phyloP scores from a whole-genome alignment of 2,113 vertebrate species.

The Ondatra zibethicus region DNA sequence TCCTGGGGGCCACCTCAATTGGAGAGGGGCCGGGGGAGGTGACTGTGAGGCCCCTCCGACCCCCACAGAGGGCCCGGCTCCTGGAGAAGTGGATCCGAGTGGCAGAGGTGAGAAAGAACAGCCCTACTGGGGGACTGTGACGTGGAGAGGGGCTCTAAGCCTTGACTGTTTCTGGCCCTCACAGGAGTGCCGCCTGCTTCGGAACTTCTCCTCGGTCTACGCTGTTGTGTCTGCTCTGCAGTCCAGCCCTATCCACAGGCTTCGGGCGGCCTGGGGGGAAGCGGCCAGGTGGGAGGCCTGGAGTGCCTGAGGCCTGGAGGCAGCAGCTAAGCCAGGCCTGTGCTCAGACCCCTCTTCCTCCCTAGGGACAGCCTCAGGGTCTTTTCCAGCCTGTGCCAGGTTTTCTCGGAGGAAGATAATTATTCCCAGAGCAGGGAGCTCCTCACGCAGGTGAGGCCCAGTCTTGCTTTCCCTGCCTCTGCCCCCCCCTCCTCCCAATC shows the following conservation, averaged over 20 bases:
- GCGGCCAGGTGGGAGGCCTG: constrained; percentile 88
- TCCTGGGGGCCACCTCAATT: constrained; percentile 84
- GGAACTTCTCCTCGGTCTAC: constrained; percentile 94
- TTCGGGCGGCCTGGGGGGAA: constrained; percentile 93
- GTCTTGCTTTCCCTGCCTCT: background rate
- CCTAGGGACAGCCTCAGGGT: constrained; percentile 77
- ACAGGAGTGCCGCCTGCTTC: constrained; percentile 91
- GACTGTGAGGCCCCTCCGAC: constrained; percentile 84
- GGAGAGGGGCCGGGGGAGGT: constrained; percentile 75
- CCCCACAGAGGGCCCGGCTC: constrained; percentile 91
- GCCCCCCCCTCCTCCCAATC: too few relatives aligned
- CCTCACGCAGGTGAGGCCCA: constrained; percentile 83
- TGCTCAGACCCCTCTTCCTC: constrained; percentile 10
- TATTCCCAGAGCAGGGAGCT: constrained; percentile 93
- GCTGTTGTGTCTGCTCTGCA: constrained; percentile 93
- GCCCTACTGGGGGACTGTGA: background rate
- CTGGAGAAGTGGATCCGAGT: constrained; percentile 96
- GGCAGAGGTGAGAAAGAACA: constrained; percentile 88
- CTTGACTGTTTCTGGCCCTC: background rate
- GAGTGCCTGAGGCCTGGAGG: background rate
- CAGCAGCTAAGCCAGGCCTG: background rate
- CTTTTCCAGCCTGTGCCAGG: constrained; percentile 82
- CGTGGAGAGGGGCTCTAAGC: constrained; percentile 86
- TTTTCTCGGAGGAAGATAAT: constrained; percentile 95
- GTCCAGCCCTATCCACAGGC: constrained; percentile 93